These are phyloP conservation scores for Stenurella melanura DNA, from an alignment of 2,888 invertebrate species.

Conservation along the genomic window DNA sequence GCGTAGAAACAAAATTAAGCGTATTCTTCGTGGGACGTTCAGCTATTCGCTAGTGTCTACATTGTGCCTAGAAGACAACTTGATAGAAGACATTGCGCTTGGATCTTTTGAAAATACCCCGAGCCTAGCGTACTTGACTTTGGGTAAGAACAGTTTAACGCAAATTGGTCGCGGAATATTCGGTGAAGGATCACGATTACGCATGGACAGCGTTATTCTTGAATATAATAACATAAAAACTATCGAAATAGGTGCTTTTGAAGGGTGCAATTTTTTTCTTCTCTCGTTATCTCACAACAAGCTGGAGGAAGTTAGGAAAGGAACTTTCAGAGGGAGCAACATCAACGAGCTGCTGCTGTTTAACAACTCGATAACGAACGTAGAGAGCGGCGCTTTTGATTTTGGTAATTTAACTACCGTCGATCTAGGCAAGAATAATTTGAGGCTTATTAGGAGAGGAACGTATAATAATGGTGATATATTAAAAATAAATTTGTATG, in stretches of 20 bases:
- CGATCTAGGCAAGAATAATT: background rate
- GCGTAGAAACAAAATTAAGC: conserved; percentile 11
- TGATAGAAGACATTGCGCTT: background rate
- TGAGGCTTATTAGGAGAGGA: background rate
- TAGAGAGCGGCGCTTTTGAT: background rate
- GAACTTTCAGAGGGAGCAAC: background rate
- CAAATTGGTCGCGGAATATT: background rate
- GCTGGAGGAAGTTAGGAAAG: background rate
- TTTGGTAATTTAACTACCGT: background rate
- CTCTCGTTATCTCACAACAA: conserved; percentile 16
- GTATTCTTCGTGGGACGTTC: background rate
- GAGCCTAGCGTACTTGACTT: background rate
- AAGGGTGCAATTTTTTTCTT: background rate
- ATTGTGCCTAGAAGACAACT: conserved; percentile 8
- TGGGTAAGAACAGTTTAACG: conserved; percentile 16
- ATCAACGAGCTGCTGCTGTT: background rate
- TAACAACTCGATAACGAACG: background rate
- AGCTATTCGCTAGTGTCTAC: background rate
- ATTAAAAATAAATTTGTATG: background rate
- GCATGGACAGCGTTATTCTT: background rate
- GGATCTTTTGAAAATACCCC: conserved; percentile 15
- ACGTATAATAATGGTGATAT: background rate
- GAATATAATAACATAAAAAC: conserved; percentile 17
- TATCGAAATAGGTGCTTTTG: conserved; percentile 12
- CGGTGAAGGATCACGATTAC: background rate